A percentile compares a stretch with the other conserved stretches of the same genome.
Conservation (phyloP, 2,113 vertebrate species). For the Seriola rivoliana region DNA sequence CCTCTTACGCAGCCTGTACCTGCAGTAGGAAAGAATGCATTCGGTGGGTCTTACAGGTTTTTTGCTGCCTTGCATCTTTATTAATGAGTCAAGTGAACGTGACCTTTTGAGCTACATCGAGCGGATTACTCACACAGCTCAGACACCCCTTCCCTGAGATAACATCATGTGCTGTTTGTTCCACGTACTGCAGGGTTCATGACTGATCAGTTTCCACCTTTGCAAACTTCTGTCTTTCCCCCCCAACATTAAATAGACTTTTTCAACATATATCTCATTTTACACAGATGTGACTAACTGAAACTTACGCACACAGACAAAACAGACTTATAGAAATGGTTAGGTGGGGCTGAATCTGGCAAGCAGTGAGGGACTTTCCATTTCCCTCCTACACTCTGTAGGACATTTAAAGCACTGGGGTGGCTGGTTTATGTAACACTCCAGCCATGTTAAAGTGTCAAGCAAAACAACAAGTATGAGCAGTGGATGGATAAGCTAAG, state of each 20-base stretch:
- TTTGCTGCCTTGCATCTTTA: conserved; percentile 60
- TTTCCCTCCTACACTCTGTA: conserved; percentile 46
- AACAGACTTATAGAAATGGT: conserved; percentile 36
- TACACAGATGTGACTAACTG: neutral
- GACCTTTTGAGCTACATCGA: conserved; percentile 29
- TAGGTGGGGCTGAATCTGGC: conserved; percentile 75
- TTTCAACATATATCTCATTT: neutral
- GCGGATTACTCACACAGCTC: conserved; percentile 13
- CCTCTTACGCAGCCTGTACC: conserved; percentile 93
- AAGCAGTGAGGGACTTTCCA: conserved; percentile 70
- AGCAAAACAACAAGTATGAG: neutral
- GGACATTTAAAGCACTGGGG: conserved; percentile 43
- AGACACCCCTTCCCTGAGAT: conserved; percentile 15
- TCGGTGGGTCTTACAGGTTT: neutral
- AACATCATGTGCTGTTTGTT: conserved; percentile 4
- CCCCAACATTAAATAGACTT: neutral
- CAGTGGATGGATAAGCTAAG: neutral
- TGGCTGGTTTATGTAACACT: conserved; percentile 26
- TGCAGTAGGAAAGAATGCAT: conserved; percentile 54
- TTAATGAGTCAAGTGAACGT: conserved; percentile 10
- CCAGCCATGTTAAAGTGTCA: neutral
- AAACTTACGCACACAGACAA: conserved; percentile 1
- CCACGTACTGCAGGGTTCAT: neutral
- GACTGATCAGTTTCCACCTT: neutral
- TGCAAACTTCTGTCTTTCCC: neutral